These are phyloP conservation scores for Saxidomus purpurata DNA, from an alignment of 1,140 invertebrate species.

Conservation along the genomic window DNA sequence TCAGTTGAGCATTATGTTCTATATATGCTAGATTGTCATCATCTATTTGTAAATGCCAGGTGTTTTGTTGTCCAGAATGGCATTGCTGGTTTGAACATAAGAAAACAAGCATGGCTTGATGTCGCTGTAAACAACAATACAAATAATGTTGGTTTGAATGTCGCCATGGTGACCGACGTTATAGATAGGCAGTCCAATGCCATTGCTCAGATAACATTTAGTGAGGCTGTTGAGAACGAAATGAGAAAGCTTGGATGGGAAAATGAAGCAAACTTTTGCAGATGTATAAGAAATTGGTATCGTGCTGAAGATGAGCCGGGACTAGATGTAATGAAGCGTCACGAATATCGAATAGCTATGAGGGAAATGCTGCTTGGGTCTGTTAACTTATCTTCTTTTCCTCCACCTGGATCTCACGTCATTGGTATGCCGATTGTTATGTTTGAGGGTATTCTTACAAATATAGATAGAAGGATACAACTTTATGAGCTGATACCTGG, in stretches of 20 bases:
- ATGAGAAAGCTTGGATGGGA: constrained; percentile 12
- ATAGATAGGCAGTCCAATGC: constrained; percentile 64
- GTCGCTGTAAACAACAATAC: background rate
- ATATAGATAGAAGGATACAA: background rate
- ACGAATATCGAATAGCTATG: background rate
- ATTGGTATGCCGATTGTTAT: background rate
- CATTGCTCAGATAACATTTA: constrained; percentile 47
- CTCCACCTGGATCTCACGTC: background rate
- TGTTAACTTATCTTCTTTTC: background rate
- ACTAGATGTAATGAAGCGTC: background rate
- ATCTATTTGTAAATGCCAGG: constrained; percentile 2
- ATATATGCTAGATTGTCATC: constrained; percentile 12
- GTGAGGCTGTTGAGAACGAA: background rate
- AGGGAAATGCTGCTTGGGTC: background rate
- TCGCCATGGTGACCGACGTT: constrained; percentile 54
- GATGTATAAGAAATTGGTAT: background rate
- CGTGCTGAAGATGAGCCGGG: constrained; percentile 17
- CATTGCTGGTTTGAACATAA: background rate
- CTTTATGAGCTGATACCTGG: background rate
- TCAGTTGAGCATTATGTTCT: background rate
- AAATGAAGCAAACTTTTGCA: background rate
- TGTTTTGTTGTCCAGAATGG: background rate
- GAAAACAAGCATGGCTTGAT: background rate
- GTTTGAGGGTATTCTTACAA: background rate
- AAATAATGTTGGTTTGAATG: background rate